Evolutionary conservation across 2,888 invertebrate genomes (phyloP).

Genomic region (Noctua comes): DNA sequence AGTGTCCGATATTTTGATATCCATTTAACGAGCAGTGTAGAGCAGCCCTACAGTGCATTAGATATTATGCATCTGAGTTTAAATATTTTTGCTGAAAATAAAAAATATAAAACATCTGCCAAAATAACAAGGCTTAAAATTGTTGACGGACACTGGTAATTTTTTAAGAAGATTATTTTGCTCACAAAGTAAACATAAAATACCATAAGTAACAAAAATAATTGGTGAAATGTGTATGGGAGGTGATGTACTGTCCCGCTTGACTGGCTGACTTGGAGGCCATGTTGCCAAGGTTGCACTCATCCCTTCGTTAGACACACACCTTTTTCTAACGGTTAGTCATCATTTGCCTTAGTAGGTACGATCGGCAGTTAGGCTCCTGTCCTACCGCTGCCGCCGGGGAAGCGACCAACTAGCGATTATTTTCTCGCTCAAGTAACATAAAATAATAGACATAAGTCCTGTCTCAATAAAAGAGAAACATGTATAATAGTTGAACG

Average conservation of each 20-base stretch:
- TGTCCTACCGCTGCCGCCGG: not conserved
- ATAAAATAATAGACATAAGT: not conserved
- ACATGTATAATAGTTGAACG: not conserved
- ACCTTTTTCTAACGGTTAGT: conserved; percentile 49
- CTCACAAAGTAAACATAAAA: conserved; percentile 13
- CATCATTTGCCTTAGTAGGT: conserved; percentile 26
- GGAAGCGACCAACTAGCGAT: not conserved
- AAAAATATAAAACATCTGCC: no score
- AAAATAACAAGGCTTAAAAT: not conserved
- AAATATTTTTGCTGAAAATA: not conserved
- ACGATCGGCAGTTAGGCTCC: not conserved
- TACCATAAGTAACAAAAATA: conserved; percentile 17
- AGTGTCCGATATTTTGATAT: not conserved
- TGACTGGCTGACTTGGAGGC: conserved; percentile 76
- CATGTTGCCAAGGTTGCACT: conserved; percentile 74
- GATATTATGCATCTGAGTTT: not conserved
- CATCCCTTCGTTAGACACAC: conserved; percentile 51
- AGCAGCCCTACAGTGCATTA: not conserved
- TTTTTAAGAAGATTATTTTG: not conserved
- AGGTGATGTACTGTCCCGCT: conserved; percentile 79
- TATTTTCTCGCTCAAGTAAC: not conserved
- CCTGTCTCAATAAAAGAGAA: not conserved
- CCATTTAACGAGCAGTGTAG: not conserved
- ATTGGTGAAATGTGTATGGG: conserved; percentile 80
- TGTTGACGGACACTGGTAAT: not conserved